These are phyloP conservation scores for Pararge aegeria DNA, from an alignment of 1,140 invertebrate genomes.

Conservation along the genomic window DNA sequence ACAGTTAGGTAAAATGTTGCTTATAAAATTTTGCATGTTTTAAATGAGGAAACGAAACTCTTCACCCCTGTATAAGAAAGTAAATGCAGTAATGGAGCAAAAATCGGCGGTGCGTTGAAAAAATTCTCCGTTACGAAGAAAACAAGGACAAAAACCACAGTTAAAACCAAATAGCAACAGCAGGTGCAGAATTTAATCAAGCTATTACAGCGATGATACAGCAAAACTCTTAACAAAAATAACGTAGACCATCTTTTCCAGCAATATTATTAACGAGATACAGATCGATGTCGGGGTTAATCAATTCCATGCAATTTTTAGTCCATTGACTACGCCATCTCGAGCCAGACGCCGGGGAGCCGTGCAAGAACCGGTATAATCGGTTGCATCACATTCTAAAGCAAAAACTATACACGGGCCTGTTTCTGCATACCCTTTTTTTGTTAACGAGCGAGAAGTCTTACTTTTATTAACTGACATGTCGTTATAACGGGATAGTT, in stretches of 20 bases:
- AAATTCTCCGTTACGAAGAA: not conserved
- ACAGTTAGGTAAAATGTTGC: too few relatives aligned
- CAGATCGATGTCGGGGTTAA: constrained; percentile 36
- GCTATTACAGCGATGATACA: not conserved
- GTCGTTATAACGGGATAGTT: constrained; percentile 19
- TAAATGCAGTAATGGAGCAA: too few relatives aligned
- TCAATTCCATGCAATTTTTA: constrained; percentile 55
- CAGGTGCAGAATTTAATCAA: not conserved
- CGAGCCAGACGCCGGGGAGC: constrained; percentile 65
- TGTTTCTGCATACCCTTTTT: constrained; percentile 32
- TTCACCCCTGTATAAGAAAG: too few relatives aligned
- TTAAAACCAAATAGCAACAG: not conserved
- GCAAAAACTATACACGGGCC: constrained; percentile 42
- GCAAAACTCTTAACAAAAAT: not conserved
- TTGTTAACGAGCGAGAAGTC: constrained; percentile 11
- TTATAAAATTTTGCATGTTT: too few relatives aligned
- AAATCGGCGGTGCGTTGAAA: not conserved
- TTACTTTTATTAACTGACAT: constrained; percentile 27
- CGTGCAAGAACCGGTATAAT: constrained; percentile 60
- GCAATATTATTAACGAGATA: constrained; percentile 13
- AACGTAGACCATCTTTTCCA: not conserved
- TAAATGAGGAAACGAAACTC: too few relatives aligned
- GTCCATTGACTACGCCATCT: constrained; percentile 50
- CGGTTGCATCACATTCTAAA: constrained; percentile 53
- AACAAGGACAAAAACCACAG: not conserved